Base-by-base conservation (phyloP, 2,113 vertebrate genomes). In the Rallus limicola region DNA sequence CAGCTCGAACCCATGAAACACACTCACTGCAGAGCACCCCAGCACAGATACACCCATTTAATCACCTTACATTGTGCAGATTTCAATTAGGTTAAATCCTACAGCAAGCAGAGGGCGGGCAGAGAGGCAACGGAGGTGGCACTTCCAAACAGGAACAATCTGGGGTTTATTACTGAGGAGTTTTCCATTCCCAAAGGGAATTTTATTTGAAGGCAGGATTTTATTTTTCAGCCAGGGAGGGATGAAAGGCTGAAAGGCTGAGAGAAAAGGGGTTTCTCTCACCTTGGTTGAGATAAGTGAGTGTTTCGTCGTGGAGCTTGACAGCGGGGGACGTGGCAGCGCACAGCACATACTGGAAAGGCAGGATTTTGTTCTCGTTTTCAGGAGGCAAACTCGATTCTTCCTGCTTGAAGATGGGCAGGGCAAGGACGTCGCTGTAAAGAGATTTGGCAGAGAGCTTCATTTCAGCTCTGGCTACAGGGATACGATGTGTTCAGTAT, bases 231-330 rank as follows among this genome's bases (percentile, higher is more conserved):
- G 44, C 44, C 16, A 46, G 44, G 44, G 44, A 46, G 17, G 44
- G 44, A 17, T 46, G 40, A 40, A 40, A 40, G 40, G 40, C 40
- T 40, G 44, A 46, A 46, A 46, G 44, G 6, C 0, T 3, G 23
- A 15, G 62, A 53, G 20, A 48, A 8, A 0, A 4, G 72, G 56
- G 56, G 55, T 23, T 2, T 33, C 55, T 3, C 98, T 98, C 92
- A 99, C 99, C 99, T 99, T 99, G 99, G 97, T 99, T 99, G 96
- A 99, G 99, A 97, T 99, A 99, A 55, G 99, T 99, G 96, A 99
- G 99, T 5, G 99, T 99, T 95, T 99, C 99, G 5, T 99, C 99
- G 2, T 99, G 99, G 83, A 99, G 98, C 82, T 99, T 99, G 79
- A 99, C 98, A 0, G 99, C 99, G 1, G 99, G 99, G 17, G 99